phyloP scores from a whole-genome alignment of 2,113 vertebrate genomes.

The Chrysemys picta region DNA sequence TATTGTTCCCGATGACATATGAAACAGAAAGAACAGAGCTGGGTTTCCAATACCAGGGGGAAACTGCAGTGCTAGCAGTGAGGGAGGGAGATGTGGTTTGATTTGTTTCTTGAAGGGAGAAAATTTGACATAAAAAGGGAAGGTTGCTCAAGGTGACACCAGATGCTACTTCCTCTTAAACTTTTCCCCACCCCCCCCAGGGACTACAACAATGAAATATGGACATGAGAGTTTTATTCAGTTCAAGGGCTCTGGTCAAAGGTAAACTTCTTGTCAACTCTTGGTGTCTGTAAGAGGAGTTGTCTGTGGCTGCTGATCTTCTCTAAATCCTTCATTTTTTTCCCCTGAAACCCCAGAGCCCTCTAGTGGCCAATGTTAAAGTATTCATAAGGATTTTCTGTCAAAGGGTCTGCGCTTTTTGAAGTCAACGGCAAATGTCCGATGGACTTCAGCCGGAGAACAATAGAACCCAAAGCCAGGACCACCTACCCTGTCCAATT shows the following conservation, averaged over 20 bases:
- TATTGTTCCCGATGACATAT: background rate
- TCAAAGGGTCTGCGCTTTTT: background rate
- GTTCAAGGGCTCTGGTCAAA: background rate
- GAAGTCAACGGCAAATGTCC: background rate
- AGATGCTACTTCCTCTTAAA: background rate
- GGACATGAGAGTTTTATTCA: background rate
- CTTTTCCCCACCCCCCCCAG: background rate
- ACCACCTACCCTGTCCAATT: background rate
- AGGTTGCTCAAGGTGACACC: background rate
- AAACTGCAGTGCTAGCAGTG: background rate
- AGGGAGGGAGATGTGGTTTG: background rate
- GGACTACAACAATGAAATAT: background rate
- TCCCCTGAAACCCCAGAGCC: constrained; percentile 26
- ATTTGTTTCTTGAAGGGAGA: background rate
- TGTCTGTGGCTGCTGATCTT: background rate
- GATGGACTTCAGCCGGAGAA: background rate
- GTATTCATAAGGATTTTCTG: background rate
- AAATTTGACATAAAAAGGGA: background rate
- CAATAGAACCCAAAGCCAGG: background rate
- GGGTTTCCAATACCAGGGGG: background rate
- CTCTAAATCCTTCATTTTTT: background rate
- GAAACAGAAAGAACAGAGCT: background rate
- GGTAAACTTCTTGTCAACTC: background rate
- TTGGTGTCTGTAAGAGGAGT: background rate
- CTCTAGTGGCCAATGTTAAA: constrained; percentile 9